These are phyloP conservation scores for Leucophora obtusa DNA, from an alignment of 2,888 invertebrate genomes.

Conservation along the genomic window DNA sequence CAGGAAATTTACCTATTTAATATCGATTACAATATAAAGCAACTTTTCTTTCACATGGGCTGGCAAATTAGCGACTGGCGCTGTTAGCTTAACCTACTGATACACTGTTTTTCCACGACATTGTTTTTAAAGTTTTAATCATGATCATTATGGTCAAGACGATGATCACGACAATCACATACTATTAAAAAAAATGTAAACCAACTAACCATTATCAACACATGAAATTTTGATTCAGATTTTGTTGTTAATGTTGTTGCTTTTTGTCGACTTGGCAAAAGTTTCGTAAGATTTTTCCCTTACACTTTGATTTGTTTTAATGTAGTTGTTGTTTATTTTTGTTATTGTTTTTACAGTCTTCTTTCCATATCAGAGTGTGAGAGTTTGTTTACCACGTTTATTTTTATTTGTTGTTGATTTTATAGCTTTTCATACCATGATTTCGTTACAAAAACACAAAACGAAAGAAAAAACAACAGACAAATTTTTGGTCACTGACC, in stretches of 20 bases:
- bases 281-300: conserved; percentile 14
- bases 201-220: conserved; percentile 1
- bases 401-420: conserved; percentile 12
- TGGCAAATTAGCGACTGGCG: too few species aligned
- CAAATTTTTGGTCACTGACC: conserved; percentile 77
- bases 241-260: neutral
- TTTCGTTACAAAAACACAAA: conserved; percentile 45
- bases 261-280: conserved; percentile 20
- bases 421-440: conserved; percentile 11
- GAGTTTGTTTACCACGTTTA: conserved; percentile 55
- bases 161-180: neutral
- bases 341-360: neutral
- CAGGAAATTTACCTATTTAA: too few species aligned
- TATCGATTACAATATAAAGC: too few species aligned
- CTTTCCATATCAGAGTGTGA: conserved; percentile 27
- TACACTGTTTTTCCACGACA: neutral
- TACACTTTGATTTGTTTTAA: conserved; percentile 1
- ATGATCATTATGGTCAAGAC: neutral
- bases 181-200: neutral
- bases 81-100: neutral
- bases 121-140: neutral
- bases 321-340: conserved; percentile 18
- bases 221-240: conserved; percentile 7
- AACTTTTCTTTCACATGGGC: too few species aligned
- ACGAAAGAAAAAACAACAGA: conserved; percentile 32